Conservation (phyloP, 2,888 invertebrate genomes). For the Tachina grossa region DNA sequence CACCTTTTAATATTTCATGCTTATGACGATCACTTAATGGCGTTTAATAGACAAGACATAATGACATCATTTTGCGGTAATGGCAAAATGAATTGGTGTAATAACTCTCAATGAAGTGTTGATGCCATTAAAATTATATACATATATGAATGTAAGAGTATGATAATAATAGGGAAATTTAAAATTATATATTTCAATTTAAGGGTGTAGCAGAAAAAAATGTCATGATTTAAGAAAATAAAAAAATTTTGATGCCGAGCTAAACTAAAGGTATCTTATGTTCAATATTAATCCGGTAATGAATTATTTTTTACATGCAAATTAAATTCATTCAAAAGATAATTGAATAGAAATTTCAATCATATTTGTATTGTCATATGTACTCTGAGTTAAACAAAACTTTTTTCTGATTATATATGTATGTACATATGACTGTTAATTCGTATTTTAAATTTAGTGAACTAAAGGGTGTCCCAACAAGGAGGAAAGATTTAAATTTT, state of each 20-base stretch:
- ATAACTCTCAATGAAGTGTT: conserved; percentile 56
- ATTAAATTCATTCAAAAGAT: neutral
- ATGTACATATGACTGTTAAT: no score
- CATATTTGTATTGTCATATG: no score
- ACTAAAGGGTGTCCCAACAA: no score
- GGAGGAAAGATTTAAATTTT: no score
- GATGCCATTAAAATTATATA: conserved; percentile 56
- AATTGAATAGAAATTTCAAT: neutral
- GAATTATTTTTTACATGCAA: neutral
- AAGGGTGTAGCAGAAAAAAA: neutral
- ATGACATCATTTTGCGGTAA: conserved; percentile 57
- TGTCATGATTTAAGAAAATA: neutral
- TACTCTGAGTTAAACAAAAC: no score
- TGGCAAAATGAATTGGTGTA: conserved; percentile 17
- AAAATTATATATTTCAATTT: neutral
- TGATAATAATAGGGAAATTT: neutral
- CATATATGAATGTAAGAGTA: neutral
- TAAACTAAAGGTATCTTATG: neutral
- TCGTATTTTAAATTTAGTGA: no score
- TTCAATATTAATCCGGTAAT: neutral
- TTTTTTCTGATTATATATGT: no score
- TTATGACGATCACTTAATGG: conserved; percentile 43
- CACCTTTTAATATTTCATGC: conserved; percentile 53
- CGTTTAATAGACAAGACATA: conserved; percentile 15
- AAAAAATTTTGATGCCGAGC: neutral